Conservation (phyloP, 2,797 vertebrate genomes). For the Petrocephalus sullivani region DNA sequence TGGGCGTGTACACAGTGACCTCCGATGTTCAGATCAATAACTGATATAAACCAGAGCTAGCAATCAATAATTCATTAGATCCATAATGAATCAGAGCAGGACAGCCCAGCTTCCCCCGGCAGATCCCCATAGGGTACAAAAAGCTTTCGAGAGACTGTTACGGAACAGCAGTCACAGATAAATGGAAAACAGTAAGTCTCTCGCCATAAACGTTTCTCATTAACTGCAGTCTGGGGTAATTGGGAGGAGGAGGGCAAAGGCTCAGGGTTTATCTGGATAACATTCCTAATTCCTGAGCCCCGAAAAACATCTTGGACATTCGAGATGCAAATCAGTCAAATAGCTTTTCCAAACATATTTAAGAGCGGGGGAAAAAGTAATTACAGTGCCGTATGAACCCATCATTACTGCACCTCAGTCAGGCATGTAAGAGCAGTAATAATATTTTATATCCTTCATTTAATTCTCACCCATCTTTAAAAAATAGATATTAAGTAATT, state of each 20-base stretch:
- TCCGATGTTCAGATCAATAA: background rate
- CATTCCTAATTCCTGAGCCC: background rate
- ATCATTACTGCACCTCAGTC: background rate
- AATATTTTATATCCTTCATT: slow-evolving; percentile 4
- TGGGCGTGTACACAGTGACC: background rate
- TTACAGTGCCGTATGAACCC: background rate
- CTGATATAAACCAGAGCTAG: background rate
- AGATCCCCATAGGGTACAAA: background rate
- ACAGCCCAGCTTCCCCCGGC: background rate
- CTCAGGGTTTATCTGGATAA: background rate
- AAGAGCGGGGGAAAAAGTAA: background rate
- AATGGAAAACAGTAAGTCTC: background rate
- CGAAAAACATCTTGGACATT: background rate
- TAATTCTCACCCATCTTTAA: slow-evolving; percentile 1
- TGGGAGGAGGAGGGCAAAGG: background rate
- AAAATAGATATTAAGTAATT: slow-evolving; percentile 4
- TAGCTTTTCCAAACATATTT: background rate
- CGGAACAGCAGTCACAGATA: background rate
- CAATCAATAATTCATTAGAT: slow-evolving; percentile 6
- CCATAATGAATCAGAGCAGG: background rate
- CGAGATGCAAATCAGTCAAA: slow-evolving; percentile 6
- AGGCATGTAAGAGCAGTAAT: background rate
- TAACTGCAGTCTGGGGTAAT: background rate
- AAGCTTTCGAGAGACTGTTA: background rate
- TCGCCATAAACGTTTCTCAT: background rate